Conservation (phyloP, 1,140 invertebrate genomes). For the Trachymyrmex septentrionalis region DNA sequence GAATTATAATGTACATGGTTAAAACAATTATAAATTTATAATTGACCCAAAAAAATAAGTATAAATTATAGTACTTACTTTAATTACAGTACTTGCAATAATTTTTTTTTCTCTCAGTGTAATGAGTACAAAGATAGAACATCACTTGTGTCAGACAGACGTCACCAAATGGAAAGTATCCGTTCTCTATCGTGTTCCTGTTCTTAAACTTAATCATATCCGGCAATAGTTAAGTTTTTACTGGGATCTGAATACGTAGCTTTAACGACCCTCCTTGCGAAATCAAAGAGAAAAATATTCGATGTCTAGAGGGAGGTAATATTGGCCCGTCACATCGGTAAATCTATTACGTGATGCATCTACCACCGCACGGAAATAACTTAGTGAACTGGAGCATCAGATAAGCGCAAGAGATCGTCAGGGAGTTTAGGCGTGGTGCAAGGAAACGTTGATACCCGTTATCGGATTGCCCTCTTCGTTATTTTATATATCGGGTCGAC, state of each 20-base stretch:
- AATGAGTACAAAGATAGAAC: too few species aligned
- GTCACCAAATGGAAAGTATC: too few species aligned
- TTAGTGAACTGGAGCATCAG: slow-evolving; percentile 78
- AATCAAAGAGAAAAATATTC: slow-evolving; percentile 36
- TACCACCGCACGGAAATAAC: slow-evolving; percentile 68
- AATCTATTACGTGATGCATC: slow-evolving; percentile 77
- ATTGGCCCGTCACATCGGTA: slow-evolving; percentile 57
- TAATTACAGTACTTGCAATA: too few species aligned
- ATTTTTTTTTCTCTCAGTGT: too few species aligned
- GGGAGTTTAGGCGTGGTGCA: slow-evolving; percentile 61
- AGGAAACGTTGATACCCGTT: slow-evolving; percentile 70
- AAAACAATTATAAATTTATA: too few species aligned
- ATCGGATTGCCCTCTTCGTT: slow-evolving; percentile 61
- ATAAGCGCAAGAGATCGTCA: slow-evolving; percentile 71
- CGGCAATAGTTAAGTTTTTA: background rate
- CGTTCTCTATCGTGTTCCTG: too few species aligned
- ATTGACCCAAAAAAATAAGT: too few species aligned
- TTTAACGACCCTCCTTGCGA: background rate
- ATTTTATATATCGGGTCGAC: slow-evolving; percentile 48
- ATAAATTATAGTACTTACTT: too few species aligned
- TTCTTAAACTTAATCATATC: too few species aligned
- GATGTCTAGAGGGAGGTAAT: slow-evolving; percentile 10
- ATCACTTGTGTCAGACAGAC: too few species aligned
- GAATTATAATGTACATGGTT: too few species aligned
- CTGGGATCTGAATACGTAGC: background rate